Evolutionary conservation across 2,888 invertebrate species (phyloP).

Genomic region (Pristionchus japonicus): DNA sequence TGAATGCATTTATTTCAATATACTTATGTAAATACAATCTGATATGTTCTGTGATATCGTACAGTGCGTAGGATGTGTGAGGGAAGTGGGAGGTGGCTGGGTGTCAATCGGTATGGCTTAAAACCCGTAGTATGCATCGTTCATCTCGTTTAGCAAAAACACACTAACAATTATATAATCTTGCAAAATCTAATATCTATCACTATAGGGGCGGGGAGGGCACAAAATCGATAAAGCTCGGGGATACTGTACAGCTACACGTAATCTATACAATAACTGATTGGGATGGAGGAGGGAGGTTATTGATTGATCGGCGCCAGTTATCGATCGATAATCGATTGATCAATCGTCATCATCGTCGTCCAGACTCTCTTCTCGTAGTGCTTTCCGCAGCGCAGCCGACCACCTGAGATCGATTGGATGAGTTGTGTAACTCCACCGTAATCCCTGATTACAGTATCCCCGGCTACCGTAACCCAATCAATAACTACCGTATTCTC

Average conservation of each 20-base stretch:
- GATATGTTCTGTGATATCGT: conserved; percentile 15
- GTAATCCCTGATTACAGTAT: background rate
- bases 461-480: background rate
- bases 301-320: background rate
- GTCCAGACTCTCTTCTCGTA: conserved; percentile 10
- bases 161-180: conserved; percentile 1
- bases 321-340: background rate
- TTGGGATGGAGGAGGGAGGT: background rate
- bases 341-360: background rate
- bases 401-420: conserved; percentile 14
- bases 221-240: background rate
- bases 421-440: background rate
- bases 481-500: too few relatives aligned
- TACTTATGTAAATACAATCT: conserved; percentile 15
- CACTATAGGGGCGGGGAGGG: background rate
- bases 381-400: background rate
- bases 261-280: background rate
- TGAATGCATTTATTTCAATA: conserved; percentile 32
- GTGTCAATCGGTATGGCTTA: background rate
- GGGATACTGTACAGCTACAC: conserved; percentile 23
- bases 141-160: conserved; percentile 12
- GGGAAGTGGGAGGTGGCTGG: background rate
- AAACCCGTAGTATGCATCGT: background rate
- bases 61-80: background rate
- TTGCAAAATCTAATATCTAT: background rate